Base-by-base conservation (phyloP, 2,113 vertebrate genomes). In the Antidorcas marsupialis region DNA sequence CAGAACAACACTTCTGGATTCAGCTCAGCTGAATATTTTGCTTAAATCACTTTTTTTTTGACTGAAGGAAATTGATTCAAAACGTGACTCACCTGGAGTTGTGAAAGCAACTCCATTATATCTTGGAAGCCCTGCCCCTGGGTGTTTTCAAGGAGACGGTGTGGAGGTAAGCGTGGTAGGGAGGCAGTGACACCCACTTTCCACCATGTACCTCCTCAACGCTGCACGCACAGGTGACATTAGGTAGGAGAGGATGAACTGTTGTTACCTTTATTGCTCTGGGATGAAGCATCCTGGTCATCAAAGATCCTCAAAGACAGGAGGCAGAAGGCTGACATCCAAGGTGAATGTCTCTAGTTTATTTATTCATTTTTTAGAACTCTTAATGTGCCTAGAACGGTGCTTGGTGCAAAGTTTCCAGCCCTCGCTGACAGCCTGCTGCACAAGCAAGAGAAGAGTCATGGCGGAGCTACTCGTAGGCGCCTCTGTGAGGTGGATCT, bases 1-100 rank as follows among this genome's bases (percentile, higher is more conserved):
- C 2, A 62, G 43, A 45, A 53, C 60, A 93, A 59, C 53, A 27
- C 76, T 53, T 30, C 84, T 92, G 97, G 82, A 94, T 78, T 94
- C 57, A 47, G 30, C 33, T 90, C 95, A 95, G 93, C 76, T 81
- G 94, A 21, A 78, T 47, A 60, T 28, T 96, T 86, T 82, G 33
- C 53, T 95, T 78, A 97, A 95, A 91, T 97, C 47, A 87, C 39
- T 85, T 62, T 86, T 94, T 52, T 50, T 93, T 81, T 57, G 19
- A 50, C 93, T 82, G 83, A 71, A 90, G 60, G n/a, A 50, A 47
- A 50, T 15, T 19, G 53, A 82, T 91, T 96, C 53, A 82, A 57
- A 96, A 76, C 39, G 76, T 57, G 36, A 83, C 25, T 55, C 52
- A 36, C 2, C 23, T 83, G 81, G 33, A 83, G 50, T 87, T 93